A percentile compares a stretch with the other conserved stretches of the same genome.
phyloP scores from a whole-genome alignment of 2,113 vertebrate genomes.

The Oncorhynchus nerka region DNA sequence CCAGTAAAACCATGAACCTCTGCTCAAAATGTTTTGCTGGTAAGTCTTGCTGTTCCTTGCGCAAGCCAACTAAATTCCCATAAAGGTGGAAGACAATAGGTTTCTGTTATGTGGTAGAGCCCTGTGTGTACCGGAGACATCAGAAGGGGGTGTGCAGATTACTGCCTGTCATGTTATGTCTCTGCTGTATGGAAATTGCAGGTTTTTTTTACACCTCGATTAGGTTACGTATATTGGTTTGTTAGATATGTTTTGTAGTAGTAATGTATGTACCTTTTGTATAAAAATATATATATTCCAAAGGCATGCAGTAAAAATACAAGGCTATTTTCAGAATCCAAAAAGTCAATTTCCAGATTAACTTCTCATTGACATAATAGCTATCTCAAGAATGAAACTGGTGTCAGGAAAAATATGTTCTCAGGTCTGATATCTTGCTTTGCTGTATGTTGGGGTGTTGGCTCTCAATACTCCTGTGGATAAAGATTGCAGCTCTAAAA shows the following conservation, averaged over 20 bases:
- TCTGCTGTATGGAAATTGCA: too few relatives aligned
- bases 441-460: not conserved
- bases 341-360: too few relatives aligned
- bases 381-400: too few relatives aligned
- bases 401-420: not conserved
- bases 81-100: not conserved
- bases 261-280: not conserved
- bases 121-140: not conserved
- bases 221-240: not conserved
- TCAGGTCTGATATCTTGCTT: not conserved
- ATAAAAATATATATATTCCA: too few relatives aligned
- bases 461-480: not conserved
- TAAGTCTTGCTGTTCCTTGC: conserved; percentile 71
- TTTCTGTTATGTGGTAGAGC: not conserved
- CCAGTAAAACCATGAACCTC: conserved; percentile 98
- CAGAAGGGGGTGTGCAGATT: not conserved
- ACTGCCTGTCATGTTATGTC: too few relatives aligned
- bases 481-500: not conserved
- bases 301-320: not conserved
- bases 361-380: too few relatives aligned
- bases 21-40: conserved; percentile 99
- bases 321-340: not conserved
- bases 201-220: not conserved
- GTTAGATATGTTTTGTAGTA: not conserved
- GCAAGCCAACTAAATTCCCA: too few relatives aligned